A percentile compares a stretch with the other conserved stretches of the same genome.
Evolutionary conservation across 2,888 invertebrate species (phyloP).

Genomic region (Papilio demoleus): DNA sequence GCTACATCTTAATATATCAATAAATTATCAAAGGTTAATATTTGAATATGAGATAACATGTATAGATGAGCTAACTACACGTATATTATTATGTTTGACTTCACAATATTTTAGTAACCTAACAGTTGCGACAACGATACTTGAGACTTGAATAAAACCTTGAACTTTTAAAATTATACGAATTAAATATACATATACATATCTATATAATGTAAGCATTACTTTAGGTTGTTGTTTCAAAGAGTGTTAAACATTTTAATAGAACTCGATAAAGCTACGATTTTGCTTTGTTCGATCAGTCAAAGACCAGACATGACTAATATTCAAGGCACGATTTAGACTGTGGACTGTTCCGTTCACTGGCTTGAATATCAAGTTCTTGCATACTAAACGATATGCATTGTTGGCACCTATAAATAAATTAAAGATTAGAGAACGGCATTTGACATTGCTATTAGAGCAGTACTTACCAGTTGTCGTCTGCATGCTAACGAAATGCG

Average conservation of each 20-base stretch:
- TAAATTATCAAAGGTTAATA: neutral
- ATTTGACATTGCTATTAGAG: constrained; percentile 39
- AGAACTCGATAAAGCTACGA: neutral
- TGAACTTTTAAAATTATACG: constrained; percentile 6
- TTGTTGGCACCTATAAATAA: constrained; percentile 50
- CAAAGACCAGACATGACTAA: constrained; percentile 47
- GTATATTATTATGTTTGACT: too few relatives aligned
- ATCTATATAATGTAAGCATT: neutral
- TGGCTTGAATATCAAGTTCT: constrained; percentile 68
- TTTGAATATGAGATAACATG: neutral
- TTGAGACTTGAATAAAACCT: neutral
- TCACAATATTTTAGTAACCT: too few relatives aligned
- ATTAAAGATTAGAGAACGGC: constrained; percentile 46
- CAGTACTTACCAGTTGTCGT: constrained; percentile 40
- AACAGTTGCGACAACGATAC: too few relatives aligned
- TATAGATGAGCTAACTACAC: constrained; percentile 1
- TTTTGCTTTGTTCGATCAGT: constrained; percentile 20
- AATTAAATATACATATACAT: constrained; percentile 1
- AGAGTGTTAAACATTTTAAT: neutral
- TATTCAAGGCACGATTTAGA: constrained; percentile 69
- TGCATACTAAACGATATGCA: constrained; percentile 60
- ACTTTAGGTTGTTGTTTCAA: neutral
- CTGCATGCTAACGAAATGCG: constrained; percentile 38
- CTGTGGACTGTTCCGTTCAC: constrained; percentile 66
- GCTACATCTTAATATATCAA: too few relatives aligned